Evolutionary conservation across 1,140 invertebrate genomes (phyloP), one percentile per base, ranked within the genome.

Genomic region (Aporrectodea caliginosa): DNA sequence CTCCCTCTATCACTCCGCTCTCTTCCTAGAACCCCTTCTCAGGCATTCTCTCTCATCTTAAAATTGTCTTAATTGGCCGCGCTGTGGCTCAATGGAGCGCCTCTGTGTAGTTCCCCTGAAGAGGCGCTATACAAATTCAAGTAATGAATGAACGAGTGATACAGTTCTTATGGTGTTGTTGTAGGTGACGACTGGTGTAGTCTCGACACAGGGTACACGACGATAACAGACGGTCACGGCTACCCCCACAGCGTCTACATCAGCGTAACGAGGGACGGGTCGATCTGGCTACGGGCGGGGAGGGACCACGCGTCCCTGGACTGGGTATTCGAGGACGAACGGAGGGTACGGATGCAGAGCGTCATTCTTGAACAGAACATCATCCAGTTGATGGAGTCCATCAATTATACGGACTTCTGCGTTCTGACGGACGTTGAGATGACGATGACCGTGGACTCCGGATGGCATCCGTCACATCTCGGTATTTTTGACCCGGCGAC

Each of bases 331-430:
- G 70, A 72, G 70, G n/a, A 32, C 70, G 70, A 72, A n/a, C n/a
- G 70, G 6, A 6, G 43, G 43, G 22, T 58, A 22, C 43, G 43
- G 43, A 58, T 22, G 6, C 43, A 58, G 43, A 58, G 43, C 43
- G 43, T 58, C 43, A 58, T 58, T 22, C 43, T 78, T 1, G 35
- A 68, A 6, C 33, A 32, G 33, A 35, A 75, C 27, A 76, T 43
- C 31, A 35, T 79, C 14, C 32, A 79, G 32, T 22, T 79, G 71
- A 31, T 79, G 34, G 29, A 34, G 6, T 29, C 71, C 31, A n/a
- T 79, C 71, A 75, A 75, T 35, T 79, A 79, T 71, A 75, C 72
- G 22, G 78, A 79, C 78, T 75, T 35, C 73, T 79, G 78, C 35
- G 78, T 79, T 2, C 70, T 79, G 32, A 79, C 14, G 16, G 78